These are phyloP conservation scores for Leptobrachium ailaonicum DNA, from an alignment of 2,113 vertebrate species.

Conservation along the genomic window DNA sequence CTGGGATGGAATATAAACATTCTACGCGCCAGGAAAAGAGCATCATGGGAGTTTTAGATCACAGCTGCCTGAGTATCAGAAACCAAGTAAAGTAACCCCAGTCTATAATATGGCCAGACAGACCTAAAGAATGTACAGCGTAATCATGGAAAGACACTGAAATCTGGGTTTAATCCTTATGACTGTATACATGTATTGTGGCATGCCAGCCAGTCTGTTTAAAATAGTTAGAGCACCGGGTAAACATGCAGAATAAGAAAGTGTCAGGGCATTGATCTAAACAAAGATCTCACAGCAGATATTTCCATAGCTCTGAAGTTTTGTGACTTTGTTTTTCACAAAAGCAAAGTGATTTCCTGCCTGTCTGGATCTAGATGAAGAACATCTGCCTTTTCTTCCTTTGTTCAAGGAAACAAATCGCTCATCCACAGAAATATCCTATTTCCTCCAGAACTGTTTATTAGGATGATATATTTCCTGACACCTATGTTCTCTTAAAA, in stretches of 20 bases:
- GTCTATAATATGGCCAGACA: no score
- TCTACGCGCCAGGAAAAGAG: no score
- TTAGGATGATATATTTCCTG: conserved; percentile 6
- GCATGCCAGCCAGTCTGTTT: background rate
- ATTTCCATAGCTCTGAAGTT: conserved; percentile 15
- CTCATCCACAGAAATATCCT: conserved; percentile 36
- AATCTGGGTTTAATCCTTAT: no score
- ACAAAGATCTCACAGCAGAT: conserved; percentile 18
- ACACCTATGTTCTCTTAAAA: conserved; percentile 1
- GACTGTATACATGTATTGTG: no score
- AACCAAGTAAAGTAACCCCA: no score
- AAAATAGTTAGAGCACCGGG: background rate
- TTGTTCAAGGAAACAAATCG: conserved; percentile 13
- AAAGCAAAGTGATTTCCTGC: conserved; percentile 33
- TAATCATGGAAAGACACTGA: no score
- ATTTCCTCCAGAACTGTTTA: conserved; percentile 13
- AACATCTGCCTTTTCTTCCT: conserved; percentile 38
- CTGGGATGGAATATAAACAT: no score
- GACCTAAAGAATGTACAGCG: no score
- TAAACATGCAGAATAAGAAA: conserved; percentile 6
- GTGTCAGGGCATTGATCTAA: conserved; percentile 20
- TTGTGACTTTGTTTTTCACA: conserved; percentile 25
- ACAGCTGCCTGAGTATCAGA: no score
- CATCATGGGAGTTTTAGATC: no score
- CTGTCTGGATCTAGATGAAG: conserved; percentile 22